Base-by-base conservation (phyloP, 1,140 invertebrate species). In the Calliphora vicina region DNA sequence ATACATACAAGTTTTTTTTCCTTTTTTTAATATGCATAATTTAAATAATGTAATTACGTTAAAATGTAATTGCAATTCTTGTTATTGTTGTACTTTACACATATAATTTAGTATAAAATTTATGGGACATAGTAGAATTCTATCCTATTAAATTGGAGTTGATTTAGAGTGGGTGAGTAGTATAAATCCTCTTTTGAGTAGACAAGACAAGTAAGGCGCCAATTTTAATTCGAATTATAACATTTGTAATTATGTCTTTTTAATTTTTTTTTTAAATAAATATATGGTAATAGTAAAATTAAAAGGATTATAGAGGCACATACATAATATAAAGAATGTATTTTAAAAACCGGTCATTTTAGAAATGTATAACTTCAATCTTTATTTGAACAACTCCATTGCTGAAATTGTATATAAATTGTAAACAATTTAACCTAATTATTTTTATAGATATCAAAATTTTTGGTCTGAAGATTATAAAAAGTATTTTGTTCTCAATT, bases 21-120 rank as follows among this genome's bases (percentile, higher is more conserved):
- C n/a, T n/a, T n/a, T n/a, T n/a, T 67, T 23, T 78, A 78, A 78
- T 78, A 78, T 78, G 74, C 74, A 78, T 78, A 78, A 78, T 78
- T n/a, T 43, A 78, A 78, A 78, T 78, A 78, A 78, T 78, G 74
- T 78, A 45, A 78, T 78, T 78, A 78, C 74, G 74, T 78, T 78
- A 43, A 78, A 78, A 78, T 78, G 74, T 78, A 78, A 78, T 78
- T 78, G 74, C 74, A 78, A 45, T 78, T 78, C 42, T 43, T 43
- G 35, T 23, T 43, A 17, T 78, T 67, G 61, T 67, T 67, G 61
- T 67, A 9, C 12, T 20, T 67, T 67, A 9, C 12, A 57, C 25
- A 67, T 20, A 9, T 67, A 67, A 50, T 50, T 20, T 67, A 20
- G 17, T 23, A 20, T 25, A 67, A 13, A 50, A 17, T 12, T 50